These are phyloP conservation scores for Plecturocebus donacophilus DNA, from an alignment of 2,113 vertebrate species.

Conservation along the genomic window DNA sequence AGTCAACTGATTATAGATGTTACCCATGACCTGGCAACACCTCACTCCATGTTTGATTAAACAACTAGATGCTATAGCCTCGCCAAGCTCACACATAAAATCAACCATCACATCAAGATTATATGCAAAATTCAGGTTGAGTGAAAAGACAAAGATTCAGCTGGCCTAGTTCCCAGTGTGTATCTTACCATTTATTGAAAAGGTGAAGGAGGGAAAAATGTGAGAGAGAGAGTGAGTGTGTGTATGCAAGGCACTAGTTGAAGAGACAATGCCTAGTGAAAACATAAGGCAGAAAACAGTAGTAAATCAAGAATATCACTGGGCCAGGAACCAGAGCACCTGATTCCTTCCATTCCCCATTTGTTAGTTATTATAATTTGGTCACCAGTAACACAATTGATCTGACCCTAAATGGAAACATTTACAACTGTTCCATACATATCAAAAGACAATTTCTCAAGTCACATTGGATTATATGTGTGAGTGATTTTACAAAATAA, in stretches of 20 bases:
- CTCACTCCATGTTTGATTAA: background rate
- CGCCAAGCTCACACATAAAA: background rate
- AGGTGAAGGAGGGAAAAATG: background rate
- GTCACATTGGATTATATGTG: background rate
- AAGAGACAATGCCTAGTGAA: background rate
- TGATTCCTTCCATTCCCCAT: background rate
- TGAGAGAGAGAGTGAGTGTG: background rate
- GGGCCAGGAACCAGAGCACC: background rate
- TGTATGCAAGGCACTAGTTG: background rate
- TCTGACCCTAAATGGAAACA: background rate
- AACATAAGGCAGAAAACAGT: background rate
- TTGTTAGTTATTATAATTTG: background rate
- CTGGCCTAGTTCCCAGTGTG: background rate
- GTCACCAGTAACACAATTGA: background rate
- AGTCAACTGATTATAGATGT: background rate
- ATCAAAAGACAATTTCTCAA: background rate
- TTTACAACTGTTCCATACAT: background rate
- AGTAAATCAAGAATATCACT: background rate
- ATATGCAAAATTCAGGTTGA: background rate
- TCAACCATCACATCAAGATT: background rate
- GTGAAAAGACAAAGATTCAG: background rate
- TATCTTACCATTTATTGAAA: background rate
- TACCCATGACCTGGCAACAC: background rate
- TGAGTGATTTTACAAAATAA: background rate
- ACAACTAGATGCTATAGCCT: background rate